Base-by-base conservation (phyloP, 1,140 invertebrate species). In the Belonocnema kinseyi region DNA sequence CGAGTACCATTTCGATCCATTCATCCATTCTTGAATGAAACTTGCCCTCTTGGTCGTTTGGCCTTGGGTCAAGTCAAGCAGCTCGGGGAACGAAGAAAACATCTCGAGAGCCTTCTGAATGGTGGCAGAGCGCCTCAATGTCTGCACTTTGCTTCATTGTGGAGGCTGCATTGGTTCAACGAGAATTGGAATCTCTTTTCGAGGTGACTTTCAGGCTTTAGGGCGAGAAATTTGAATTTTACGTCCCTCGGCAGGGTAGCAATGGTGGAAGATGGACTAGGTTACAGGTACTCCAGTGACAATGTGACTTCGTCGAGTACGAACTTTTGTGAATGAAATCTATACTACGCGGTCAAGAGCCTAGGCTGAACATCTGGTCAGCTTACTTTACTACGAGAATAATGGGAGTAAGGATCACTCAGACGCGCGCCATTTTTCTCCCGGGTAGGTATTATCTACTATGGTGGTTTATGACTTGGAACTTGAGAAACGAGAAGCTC, bases 241-340 rank as follows among this genome's bases (percentile, higher is more conserved):
- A 66, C 61, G 26, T 66, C 40, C 40, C 40, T 46, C 10, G 33
- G 26, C 33, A 66, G n/a, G 61, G 33, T 66, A 16, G 40, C 46
- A 19, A 56, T 10, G 16, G 19, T 5, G 21, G 33, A 46, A 46
- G 40, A 46, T 46, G 21, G 61, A 66, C 26, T 66, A 40, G 61
- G 61, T 66, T 66, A 66, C 61, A 66, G 61, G 61, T 66, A 40
- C 61, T 66, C 61, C 61, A 66, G 61, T 40, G 21, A 66, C 61
- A 66, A 66, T 66, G 21, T 66, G 61, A 40, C 61, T 66, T 21
- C 61, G 4, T 40, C 26, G 61, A 66, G 61, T 66, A 66, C 61
- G 16, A 66, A 66, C 61, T 66, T 66, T 66, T 66, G 61, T 66
- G 61, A 66, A 66, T 66, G 61, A 66, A 66, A 66, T 66, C 61